Base-by-base conservation (phyloP, 2,113 vertebrate species). In the Sebastes fasciatus region DNA sequence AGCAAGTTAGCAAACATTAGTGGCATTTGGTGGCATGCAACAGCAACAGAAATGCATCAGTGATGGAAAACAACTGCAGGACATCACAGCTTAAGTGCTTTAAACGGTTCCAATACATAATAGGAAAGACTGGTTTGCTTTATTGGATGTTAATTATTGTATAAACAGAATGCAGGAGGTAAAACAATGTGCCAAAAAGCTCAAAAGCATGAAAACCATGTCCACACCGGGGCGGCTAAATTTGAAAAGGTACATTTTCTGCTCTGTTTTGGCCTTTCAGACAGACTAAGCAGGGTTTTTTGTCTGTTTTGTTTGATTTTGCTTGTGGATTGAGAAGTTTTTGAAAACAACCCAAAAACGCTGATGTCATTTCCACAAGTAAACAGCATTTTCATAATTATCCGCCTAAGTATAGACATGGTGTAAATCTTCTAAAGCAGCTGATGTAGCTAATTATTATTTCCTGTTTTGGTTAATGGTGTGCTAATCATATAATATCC, bases 1-100 rank as follows among this genome's bases (percentile, higher is more conserved):
- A 91, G 87, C 79, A 40, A 85, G 82, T 82, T 63, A 90, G 92
- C 90, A 91, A 84, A 93, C 78, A 92, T 91, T 74, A 89, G 75
- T 85, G 81, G 68, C 85, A 90, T 88, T 69, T 79, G 66, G 66
- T 79, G 82, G 83, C 91, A 93, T 87, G 89, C 92, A 88, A 82
- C 82, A 85, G 88, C 91, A 91, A 92, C 87, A 92, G 77, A 88
- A 83, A 90, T 63, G 62, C 79, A 85, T 90, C 85, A 55, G 19
- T 78, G 72, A 89, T 83, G 62, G 46, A 84, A 89, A 86, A 89
- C 83, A 78, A 79, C 75, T 46, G 80, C 80, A 75, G 61, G 65
- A 81, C 42, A 74, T 80, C 46, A 52, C 65, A 71, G 66, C 40
- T 49, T 1, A 34, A 64, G 62, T 52, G 11, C 65, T 70, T 13